Evolutionary conservation across 2,888 invertebrate genomes (phyloP).

Genomic region (Agapetus fuscipes): DNA sequence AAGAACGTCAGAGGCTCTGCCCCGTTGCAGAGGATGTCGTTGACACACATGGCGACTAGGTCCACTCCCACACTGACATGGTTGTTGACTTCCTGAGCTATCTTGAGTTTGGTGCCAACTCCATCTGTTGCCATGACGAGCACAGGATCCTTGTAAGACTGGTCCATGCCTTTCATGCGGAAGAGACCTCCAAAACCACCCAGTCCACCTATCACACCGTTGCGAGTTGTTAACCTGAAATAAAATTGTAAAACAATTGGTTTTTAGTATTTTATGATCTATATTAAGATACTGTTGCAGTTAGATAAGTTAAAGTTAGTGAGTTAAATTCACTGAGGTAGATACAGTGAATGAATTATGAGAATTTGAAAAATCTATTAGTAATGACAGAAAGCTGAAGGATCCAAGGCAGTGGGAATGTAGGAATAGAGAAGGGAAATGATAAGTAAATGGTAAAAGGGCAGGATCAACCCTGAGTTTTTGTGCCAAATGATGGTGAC

Average conservation of each 20-base stretch:
- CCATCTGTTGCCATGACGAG: conserved; percentile 94
- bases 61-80: conserved; percentile 86
- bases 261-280: neutral
- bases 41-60: conserved; percentile 97
- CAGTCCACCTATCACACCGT: conserved; percentile 64
- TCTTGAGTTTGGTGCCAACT: conserved; percentile 95
- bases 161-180: conserved; percentile 57
- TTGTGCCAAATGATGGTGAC: no score
- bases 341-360: no score
- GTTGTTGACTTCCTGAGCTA: conserved; percentile 67
- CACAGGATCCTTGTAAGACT: conserved; percentile 62
- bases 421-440: no score
- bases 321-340: no score
- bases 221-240: conserved; percentile 53
- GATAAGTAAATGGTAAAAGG: no score
- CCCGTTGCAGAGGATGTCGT: conserved; percentile 93
- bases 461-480: no score
- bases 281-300: no score
- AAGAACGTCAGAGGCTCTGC: conserved; percentile 94
- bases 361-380: no score
- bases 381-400: no score
- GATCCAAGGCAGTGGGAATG: no score
- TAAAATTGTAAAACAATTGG: neutral
- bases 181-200: conserved; percentile 88
- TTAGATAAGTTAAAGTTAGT: no score